These are phyloP conservation scores for Sycophaga agraensis DNA, from an alignment of 1,140 invertebrate species.

Conservation along the genomic window DNA sequence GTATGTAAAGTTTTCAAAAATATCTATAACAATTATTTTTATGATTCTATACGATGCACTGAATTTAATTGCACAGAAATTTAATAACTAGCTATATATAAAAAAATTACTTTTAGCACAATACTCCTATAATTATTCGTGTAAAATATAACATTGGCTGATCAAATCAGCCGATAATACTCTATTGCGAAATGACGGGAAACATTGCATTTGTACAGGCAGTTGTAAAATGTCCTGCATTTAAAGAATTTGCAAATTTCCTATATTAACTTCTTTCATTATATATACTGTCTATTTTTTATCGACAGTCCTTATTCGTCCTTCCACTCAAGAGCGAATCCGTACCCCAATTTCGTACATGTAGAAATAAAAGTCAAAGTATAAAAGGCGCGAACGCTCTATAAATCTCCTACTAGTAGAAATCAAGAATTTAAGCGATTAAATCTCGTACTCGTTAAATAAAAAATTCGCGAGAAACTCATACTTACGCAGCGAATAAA, in stretches of 20 bases:
- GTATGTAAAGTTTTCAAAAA: background rate
- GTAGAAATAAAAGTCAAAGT: conserved; percentile 10
- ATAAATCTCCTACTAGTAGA: conserved; percentile 26
- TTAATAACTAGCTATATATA: too few species aligned
- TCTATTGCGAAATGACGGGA: too few species aligned
- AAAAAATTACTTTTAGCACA: too few species aligned
- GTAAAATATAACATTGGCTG: too few species aligned
- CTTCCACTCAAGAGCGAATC: conserved; percentile 21
- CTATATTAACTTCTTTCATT: too few species aligned
- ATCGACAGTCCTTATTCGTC: too few species aligned
- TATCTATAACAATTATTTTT: background rate
- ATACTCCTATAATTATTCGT: too few species aligned
- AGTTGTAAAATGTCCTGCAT: too few species aligned
- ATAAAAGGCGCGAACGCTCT: conserved; percentile 8
- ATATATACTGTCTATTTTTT: too few species aligned
- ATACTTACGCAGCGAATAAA: conserved; percentile 12
- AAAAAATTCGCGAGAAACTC: background rate
- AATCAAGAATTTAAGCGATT: conserved; percentile 12
- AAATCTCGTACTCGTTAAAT: conserved; percentile 20
- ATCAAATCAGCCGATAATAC: too few species aligned
- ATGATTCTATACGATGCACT: background rate
- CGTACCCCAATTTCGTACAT: conserved; percentile 15
- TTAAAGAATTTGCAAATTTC: too few species aligned
- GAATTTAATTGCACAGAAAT: background rate
- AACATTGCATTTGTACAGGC: too few species aligned